Evolutionary conservation across 2,797 vertebrate species (phyloP), one percentile per base, ranked within the genome.

Genomic region (Dallia pectoralis): DNA sequence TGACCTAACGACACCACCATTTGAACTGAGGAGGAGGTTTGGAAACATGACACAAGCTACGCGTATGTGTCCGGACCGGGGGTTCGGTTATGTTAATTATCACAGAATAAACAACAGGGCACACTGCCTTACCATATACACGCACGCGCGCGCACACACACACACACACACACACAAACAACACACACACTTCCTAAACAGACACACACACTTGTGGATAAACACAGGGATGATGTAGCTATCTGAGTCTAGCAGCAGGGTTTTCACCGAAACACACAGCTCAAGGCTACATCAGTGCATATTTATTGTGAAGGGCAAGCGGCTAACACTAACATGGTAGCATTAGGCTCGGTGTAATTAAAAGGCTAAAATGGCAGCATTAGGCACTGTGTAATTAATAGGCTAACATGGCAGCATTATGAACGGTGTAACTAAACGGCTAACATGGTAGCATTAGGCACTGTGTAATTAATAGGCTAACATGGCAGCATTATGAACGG

Each of bases 261-360:
- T 78, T 82, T 73, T 77, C 84, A 74, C 63, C 69, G 59, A 75
- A 75, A 73, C 61, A 74, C 81, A 93, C 90, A 88, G 92, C 91
- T 93, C 90, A 88, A 92, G 91, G 91, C 92, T 95, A 95, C 96
- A 95, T 95, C 91, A 95, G 94, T 94, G 93, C 91, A 93, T 95
- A 94, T 96, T 97, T 97, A 95, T 94, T 94, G 92, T 92, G 86
- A 91, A 93, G 85, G 92, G 79, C 66, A 92, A 95, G 94, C 89
- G 92, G 91, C 80, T 30, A 22, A 14, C 53, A 18, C 53, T 4
- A n/a, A 56, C 53, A 85, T 9, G 25, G 47, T 11, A 14, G 44
- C 44, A 2, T 40, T 80, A 85, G 81, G 73, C 79, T 74, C 79
- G 77, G 91, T 90, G 91, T 95, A 94, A 97, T 95, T 94, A 94